Percentiles rank a stretch among this genome's conserved stretches.
Conservation (phyloP, 2,113 vertebrate species). For the Oryzias woworae region DNA sequence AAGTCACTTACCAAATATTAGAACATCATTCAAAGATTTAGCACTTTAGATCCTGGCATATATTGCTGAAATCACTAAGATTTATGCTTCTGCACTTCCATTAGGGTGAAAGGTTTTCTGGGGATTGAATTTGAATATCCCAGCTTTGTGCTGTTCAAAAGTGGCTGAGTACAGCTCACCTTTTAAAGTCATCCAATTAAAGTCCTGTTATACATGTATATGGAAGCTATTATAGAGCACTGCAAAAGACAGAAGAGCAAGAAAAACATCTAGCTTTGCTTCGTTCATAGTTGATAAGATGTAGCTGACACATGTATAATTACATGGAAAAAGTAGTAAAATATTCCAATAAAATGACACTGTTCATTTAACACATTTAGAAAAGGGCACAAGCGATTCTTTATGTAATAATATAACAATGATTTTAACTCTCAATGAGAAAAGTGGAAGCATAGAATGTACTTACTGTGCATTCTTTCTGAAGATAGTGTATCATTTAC, state of each 20-base stretch:
- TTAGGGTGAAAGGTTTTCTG: constrained; percentile 63
- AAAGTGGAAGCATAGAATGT: too few relatives aligned
- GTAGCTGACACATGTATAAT: too few relatives aligned
- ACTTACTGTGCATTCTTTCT: too few relatives aligned
- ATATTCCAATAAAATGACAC: too few relatives aligned
- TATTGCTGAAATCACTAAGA: constrained; percentile 68
- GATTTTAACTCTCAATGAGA: too few relatives aligned
- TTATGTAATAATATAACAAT: too few relatives aligned
- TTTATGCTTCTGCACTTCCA: constrained; percentile 70
- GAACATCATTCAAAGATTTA: constrained; percentile 68
- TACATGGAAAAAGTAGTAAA: too few relatives aligned
- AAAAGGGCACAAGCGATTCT: too few relatives aligned
- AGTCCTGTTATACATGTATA: constrained; percentile 71
- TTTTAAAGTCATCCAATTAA: constrained; percentile 79
- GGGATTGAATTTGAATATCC: constrained; percentile 69
- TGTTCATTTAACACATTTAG: too few relatives aligned
- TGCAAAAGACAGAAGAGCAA: constrained; percentile 63
- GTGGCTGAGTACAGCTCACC: constrained; percentile 69
- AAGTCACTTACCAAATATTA: constrained; percentile 55
- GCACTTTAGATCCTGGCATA: constrained; percentile 54
- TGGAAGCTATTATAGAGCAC: constrained; percentile 59
- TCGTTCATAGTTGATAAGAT: too few relatives aligned
- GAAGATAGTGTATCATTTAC: too few relatives aligned
- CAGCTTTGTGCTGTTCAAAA: constrained; percentile 53
- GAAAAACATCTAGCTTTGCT: not conserved